Percentiles rank a stretch among this genome's conserved stretches.
Evolutionary conservation across 2,113 vertebrate species (phyloP).

Genomic region (Paralichthys olivaceus): DNA sequence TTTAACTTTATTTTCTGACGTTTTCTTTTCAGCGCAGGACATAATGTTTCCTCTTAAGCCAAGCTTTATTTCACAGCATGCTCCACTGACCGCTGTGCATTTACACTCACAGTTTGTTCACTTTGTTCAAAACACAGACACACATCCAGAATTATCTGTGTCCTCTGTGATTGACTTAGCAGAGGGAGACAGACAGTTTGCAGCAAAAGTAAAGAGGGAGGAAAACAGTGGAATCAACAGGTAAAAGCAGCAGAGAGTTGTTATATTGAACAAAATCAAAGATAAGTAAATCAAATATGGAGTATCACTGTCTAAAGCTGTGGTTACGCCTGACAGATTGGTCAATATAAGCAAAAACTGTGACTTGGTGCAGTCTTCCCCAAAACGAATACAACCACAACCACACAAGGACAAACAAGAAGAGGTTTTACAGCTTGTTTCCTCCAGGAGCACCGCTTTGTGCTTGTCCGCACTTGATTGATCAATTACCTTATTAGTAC

Average conservation of each 20-base stretch:
- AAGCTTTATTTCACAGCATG: conserved; percentile 51
- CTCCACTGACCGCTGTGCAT: conserved; percentile 62
- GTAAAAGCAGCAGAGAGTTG: conserved; percentile 26
- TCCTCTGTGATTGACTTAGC: conserved; percentile 16
- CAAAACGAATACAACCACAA: too few species aligned
- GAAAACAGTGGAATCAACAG: neutral
- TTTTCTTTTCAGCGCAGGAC: conserved; percentile 65
- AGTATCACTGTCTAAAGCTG: too few species aligned
- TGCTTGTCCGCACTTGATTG: too few species aligned
- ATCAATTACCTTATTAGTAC: too few species aligned
- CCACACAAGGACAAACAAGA: too few species aligned
- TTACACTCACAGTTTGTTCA: conserved; percentile 26
- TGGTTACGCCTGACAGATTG: too few species aligned
- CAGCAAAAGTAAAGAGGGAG: conserved; percentile 7
- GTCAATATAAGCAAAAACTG: too few species aligned
- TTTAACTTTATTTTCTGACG: conserved; percentile 74
- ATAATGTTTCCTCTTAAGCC: conserved; percentile 71
- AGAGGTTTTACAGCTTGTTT: too few species aligned
- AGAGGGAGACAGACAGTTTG: conserved; percentile 12
- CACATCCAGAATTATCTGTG: conserved; percentile 36
- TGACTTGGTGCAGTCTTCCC: too few species aligned
- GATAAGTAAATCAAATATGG: too few species aligned
- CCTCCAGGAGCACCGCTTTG: too few species aligned
- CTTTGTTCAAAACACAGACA: conserved; percentile 48
- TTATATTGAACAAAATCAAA: too few species aligned